These are phyloP conservation scores for Musca vetustissima DNA, from an alignment of 1,140 invertebrate genomes.

Conservation along the genomic window DNA sequence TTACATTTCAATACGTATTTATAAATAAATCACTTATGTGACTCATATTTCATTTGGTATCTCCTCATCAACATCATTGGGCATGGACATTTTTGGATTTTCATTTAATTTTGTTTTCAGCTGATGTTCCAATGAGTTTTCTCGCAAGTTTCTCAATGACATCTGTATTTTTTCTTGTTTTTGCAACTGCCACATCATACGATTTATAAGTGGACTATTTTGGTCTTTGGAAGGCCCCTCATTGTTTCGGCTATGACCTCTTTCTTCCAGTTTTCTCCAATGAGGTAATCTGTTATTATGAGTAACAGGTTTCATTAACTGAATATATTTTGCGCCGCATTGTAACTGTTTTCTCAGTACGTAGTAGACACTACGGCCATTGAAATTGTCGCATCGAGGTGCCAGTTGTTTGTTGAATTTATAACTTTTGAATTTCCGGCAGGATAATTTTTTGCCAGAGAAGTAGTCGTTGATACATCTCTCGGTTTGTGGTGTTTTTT, in stretches of 20 bases:
- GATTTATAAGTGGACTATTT: conserved; percentile 1
- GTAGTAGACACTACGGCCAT: conserved; percentile 64
- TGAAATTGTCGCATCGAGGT: conserved; percentile 64
- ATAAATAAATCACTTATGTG: no score
- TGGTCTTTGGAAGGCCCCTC: not conserved
- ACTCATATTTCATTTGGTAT: no score
- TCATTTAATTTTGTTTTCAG: no score
- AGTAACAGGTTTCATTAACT: not conserved
- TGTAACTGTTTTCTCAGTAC: conserved; percentile 42
- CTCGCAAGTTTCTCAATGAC: not conserved
- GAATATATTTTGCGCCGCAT: conserved; percentile 31
- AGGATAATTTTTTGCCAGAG: conserved; percentile 38
- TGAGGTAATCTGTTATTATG: not conserved
- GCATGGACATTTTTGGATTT: no score
- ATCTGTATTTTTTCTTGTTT: not conserved
- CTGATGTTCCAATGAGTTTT: conserved; percentile 16
- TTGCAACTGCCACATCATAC: conserved; percentile 19
- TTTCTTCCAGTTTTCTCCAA: conserved; percentile 24
- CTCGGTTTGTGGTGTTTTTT: conserved; percentile 41
- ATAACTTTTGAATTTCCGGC: conserved; percentile 50
- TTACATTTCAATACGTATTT: no score
- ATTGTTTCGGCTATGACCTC: not conserved
- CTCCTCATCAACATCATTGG: no score
- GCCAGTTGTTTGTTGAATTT: conserved; percentile 62
- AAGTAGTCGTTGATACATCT: conserved; percentile 54